Base-by-base conservation (phyloP, 2,797 vertebrate genomes). In the Luscinia megarhynchos region DNA sequence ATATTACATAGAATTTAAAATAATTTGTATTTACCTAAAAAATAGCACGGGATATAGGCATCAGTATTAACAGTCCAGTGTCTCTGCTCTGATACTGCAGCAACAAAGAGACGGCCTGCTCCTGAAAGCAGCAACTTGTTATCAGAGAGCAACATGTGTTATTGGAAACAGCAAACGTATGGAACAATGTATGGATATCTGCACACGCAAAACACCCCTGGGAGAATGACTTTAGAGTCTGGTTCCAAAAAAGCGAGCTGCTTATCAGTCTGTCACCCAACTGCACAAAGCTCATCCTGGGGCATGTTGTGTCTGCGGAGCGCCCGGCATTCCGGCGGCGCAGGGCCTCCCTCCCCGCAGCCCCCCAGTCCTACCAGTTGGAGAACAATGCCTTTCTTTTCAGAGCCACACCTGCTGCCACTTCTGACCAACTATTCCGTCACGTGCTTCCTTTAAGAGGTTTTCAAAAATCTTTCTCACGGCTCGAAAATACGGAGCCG, bases 101-200 rank as follows among this genome's bases (percentile, higher is more conserved):
- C 51, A 70, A 83, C 69, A 83, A 86, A 80, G 61, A 76, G 41
- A 59, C 45, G 2, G n/a, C 17, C 48, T 66, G 51, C 34, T 53
- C 67, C 67, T 22, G 30, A 79, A 66, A 63, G 69, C 58, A 46
- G 54, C 41, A 48, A 84, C 73, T 87, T 40, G 32, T 83, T 96
- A 95, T 94, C 94, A 91, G 82, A 90, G 88, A 82, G 80, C 79
- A 92, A 84, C 89, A 91, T 0, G 92, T 72, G 48, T 63, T 82
- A 59, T 21, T 48, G 30, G 70, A 88, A 93, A 58, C 45, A 74
- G 62, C 30, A 78, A 91, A 83, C 1, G 48, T 50, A 73, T 63
- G 62, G 92, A 84, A 94, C 89, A 95, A 92, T 61, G 87, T 48
- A 86, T 67, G 77, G 59, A 55, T 91, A 96, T 91, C 92, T 85